Percentiles rank a stretch among this genome's conserved stretches.
Conservation (phyloP, 2,888 invertebrate species). For the Corythucha ciliata region DNA sequence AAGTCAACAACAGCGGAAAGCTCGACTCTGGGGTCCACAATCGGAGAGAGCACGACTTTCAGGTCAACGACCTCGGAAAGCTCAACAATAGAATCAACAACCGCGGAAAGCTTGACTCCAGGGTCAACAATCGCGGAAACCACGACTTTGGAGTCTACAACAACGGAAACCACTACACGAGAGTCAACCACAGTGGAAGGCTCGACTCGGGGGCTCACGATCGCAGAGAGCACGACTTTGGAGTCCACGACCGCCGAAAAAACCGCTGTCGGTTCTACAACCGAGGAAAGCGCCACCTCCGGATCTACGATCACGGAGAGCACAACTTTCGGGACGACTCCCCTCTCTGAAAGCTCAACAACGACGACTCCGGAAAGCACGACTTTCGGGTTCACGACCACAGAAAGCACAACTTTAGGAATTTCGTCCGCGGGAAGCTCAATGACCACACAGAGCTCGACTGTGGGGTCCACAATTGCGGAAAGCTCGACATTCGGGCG, state of each 20-base stretch:
- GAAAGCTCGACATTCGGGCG: too few species aligned
- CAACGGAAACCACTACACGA: background rate
- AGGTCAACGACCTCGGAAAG: too few species aligned
- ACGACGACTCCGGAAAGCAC: background rate
- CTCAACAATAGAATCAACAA: background rate
- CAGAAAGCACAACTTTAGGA: too few species aligned
- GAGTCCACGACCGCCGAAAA: too few species aligned
- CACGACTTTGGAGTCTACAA: background rate
- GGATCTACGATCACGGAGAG: background rate
- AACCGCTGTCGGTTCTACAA: too few species aligned
- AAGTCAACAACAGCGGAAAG: background rate
- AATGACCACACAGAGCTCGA: too few species aligned
- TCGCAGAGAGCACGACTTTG: too few species aligned
- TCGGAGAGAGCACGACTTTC: background rate
- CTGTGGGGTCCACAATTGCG: too few species aligned
- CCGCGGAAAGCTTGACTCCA: background rate
- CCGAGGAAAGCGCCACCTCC: too few species aligned
- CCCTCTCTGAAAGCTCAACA: background rate
- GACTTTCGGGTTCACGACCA: too few species aligned
- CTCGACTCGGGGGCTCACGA: too few species aligned
- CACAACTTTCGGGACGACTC: background rate
- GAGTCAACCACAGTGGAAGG: background rate
- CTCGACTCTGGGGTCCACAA: background rate
- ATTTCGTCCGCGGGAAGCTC: too few species aligned
- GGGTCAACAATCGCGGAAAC: background rate